These are phyloP conservation scores for Chitala chitala DNA, from an alignment of 2,113 vertebrate genomes.

Conservation along the genomic window DNA sequence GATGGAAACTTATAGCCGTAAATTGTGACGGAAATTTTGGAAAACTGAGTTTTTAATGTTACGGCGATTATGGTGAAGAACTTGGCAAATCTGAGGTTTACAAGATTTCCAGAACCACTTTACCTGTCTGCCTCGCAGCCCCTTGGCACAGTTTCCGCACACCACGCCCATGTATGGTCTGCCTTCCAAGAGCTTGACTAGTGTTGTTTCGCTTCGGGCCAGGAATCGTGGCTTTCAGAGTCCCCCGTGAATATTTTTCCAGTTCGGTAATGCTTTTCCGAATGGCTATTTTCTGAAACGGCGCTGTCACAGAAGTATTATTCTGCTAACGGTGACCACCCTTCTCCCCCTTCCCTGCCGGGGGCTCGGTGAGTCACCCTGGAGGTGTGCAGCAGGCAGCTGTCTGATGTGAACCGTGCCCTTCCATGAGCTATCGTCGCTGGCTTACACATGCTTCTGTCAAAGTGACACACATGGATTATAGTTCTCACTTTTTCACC, in stretches of 20 bases:
- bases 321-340: slow-evolving; percentile 5
- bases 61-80: too few relatives aligned
- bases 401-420: too few relatives aligned
- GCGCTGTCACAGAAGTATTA: slow-evolving; percentile 5
- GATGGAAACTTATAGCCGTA: too few relatives aligned
- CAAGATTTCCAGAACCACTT: neutral
- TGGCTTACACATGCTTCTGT: neutral
- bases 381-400: too few relatives aligned
- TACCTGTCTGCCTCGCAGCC: neutral
- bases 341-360: neutral
- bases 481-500: neutral
- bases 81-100: neutral
- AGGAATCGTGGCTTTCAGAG: neutral
- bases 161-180: neutral
- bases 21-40: too few relatives aligned
- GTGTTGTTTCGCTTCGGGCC: neutral
- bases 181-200: neutral
- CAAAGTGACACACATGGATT: neutral
- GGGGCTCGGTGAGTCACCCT: neutral
- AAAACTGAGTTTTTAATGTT: too few relatives aligned
- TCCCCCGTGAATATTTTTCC: slow-evolving; percentile 7
- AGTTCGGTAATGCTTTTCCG: slow-evolving; percentile 12
- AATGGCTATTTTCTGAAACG: neutral
- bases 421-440: too few relatives aligned
- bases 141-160: slow-evolving; percentile 1